Evolutionary conservation across 2,113 vertebrate species (phyloP).

Genomic region (Barnardius zonarius): DNA sequence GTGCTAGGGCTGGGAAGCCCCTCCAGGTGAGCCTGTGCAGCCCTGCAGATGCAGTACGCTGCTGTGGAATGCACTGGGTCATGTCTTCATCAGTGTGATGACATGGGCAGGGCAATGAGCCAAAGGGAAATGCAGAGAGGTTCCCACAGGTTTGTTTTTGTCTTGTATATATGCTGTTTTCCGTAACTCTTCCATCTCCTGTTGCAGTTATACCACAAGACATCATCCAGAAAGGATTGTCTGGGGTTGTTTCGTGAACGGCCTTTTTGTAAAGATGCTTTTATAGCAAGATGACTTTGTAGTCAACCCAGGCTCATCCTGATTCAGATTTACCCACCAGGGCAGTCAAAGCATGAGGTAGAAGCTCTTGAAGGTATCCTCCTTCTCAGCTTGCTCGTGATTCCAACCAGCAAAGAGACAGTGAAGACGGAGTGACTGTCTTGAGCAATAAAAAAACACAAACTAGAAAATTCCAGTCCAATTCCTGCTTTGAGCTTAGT

Average conservation of each 20-base stretch:
- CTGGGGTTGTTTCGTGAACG: not conserved
- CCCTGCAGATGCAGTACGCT: not conserved
- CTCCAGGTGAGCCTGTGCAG: rapidly evolving
- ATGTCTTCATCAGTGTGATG: not conserved
- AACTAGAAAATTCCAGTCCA: not conserved
- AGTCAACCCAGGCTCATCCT: not conserved
- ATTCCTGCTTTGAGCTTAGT: not conserved
- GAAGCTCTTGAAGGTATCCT: not conserved
- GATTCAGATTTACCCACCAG: not conserved
- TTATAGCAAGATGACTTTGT: not conserved
- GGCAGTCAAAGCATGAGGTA: not conserved
- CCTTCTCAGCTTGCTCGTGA: not conserved
- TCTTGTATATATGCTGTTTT: not conserved
- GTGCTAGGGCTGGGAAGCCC: not conserved
- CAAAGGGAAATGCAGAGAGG: not conserved
- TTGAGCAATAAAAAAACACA: not conserved
- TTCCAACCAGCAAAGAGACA: not conserved
- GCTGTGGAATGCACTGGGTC: rapidly evolving
- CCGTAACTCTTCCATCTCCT: not conserved
- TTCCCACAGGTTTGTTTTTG: not conserved
- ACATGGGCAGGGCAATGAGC: not conserved
- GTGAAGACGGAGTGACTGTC: not conserved
- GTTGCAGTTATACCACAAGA: not conserved
- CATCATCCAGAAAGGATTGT: not conserved
- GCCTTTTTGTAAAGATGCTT: not conserved